Base-by-base conservation (phyloP, 2,888 invertebrate species). In the Ormyrus labotus region DNA sequence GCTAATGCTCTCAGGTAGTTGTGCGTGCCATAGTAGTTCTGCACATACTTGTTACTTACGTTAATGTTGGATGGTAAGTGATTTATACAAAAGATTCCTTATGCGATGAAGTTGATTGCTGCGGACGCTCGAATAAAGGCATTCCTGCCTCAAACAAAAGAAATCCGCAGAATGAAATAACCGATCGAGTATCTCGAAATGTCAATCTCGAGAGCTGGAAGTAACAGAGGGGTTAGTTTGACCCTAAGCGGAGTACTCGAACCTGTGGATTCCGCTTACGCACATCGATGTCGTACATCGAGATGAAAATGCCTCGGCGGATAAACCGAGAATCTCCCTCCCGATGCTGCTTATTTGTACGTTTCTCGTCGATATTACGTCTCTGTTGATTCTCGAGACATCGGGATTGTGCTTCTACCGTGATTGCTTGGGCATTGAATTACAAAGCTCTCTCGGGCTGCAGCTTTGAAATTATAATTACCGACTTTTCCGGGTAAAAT, bases 301-400 rank as follows among this genome's bases (percentile, higher is more conserved):
- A 58, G 55, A 74, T 65, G 55, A 64, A 65, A 64, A 58, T 57
- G 57, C 19, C 45, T 58, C 57, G 50, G 50, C 19, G 48, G 69
- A 57, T 55, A 58, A 70, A 48, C 34, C 69, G 58, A 47, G n/a
- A 19, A 72, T 13, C 34, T 55, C 5, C 34, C 65, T 65, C 51
- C 65, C 9, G 51, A 51, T 47, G 65, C n/a, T 4, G 51, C 10
- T 9, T 68, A 34, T 68, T 68, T 68, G 13, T 55, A 68, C 51
- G 45, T 11, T 34, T 10, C 51, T 51, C 55, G 55, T 55, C 53
- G 55, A 68, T 68, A 68, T 19, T 9, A 61, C 51, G 71, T 61
- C 60, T 60, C 47, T 63, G 71, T 72, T 63, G 71, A 72, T 72
- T 63, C 71, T 51, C 13, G 61, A 8, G n/a, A 72, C n/a, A 72